Conservation (phyloP, 2,888 invertebrate species). For the Folsomia candida region DNA sequence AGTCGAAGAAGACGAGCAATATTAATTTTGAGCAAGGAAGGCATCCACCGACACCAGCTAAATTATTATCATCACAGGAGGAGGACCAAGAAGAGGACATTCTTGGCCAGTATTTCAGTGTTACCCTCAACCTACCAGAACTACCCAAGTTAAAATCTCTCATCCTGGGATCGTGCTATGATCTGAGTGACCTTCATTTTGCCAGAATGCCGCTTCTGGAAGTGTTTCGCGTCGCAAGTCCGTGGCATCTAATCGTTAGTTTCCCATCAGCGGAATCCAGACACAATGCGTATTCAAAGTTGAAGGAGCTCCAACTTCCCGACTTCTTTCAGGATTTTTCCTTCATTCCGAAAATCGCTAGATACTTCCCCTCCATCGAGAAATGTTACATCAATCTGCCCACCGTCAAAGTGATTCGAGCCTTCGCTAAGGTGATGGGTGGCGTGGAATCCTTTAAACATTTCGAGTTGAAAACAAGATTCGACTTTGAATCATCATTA, state of each 20-base stretch:
- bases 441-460: conserved; percentile 32
- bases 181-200: conserved; percentile 39
- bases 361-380: conserved; percentile 33
- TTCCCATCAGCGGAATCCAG: conserved; percentile 26
- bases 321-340: conserved; percentile 41
- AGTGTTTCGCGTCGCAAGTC: conserved; percentile 40
- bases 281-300: conserved; percentile 15
- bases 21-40: conserved; percentile 18
- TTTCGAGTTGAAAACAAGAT: conserved; percentile 43
- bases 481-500: conserved; percentile 43
- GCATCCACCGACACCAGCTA: too few relatives aligned
- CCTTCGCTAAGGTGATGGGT: conserved; percentile 39
- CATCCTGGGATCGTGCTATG: conserved; percentile 39
- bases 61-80: too few relatives aligned
- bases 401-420: conserved; percentile 33
- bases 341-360: conserved; percentile 31
- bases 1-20: conserved; percentile 26
- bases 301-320: conserved; percentile 37
- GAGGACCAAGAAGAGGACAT: too few relatives aligned
- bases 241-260: conserved; percentile 39
- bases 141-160: conserved; percentile 26
- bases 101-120: too few relatives aligned
- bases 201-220: conserved; percentile 25
- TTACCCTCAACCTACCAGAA: too few relatives aligned
- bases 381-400: conserved; percentile 40